These are phyloP conservation scores for Meandrusa payeni DNA, from an alignment of 2,888 invertebrate species.

Conservation along the genomic window DNA sequence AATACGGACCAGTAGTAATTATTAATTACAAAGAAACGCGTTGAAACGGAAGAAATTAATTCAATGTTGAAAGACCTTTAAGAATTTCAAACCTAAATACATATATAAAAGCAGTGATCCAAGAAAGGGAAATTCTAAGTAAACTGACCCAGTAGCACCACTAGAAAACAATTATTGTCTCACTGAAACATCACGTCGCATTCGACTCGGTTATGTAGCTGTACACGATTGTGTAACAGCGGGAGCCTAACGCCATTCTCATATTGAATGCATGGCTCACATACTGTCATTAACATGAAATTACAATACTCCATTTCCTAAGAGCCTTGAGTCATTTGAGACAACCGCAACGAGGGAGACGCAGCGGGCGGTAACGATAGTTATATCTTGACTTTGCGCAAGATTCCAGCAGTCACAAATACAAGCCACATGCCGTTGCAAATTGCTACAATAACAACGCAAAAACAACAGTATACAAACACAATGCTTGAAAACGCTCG, in stretches of 20 bases:
- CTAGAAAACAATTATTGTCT: not conserved
- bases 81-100: no score
- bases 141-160: not conserved
- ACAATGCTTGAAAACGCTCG: not conserved
- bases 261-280: slow-evolving; percentile 44
- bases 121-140: not conserved
- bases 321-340: slow-evolving; percentile 42
- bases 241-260: slow-evolving; percentile 41
- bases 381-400: slow-evolving; percentile 2
- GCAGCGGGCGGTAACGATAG: slow-evolving; percentile 11
- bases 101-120: no score
- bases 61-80: no score
- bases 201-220: slow-evolving; percentile 42
- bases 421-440: no score
- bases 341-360: not conserved
- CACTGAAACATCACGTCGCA: slow-evolving; percentile 20
- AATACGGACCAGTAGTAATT: no score
- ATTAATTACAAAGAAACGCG: no score
- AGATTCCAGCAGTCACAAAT: no score
- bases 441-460: no score
- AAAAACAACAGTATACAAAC: not conserved
- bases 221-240: slow-evolving; percentile 49
- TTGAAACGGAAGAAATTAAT: no score
- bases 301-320: slow-evolving; percentile 53
- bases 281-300: slow-evolving; percentile 46